A percentile compares a stretch with the other conserved stretches of the same genome.
These are phyloP conservation scores for Lineus longissimus DNA, from an alignment of 1,140 invertebrate species.

Conservation along the genomic window DNA sequence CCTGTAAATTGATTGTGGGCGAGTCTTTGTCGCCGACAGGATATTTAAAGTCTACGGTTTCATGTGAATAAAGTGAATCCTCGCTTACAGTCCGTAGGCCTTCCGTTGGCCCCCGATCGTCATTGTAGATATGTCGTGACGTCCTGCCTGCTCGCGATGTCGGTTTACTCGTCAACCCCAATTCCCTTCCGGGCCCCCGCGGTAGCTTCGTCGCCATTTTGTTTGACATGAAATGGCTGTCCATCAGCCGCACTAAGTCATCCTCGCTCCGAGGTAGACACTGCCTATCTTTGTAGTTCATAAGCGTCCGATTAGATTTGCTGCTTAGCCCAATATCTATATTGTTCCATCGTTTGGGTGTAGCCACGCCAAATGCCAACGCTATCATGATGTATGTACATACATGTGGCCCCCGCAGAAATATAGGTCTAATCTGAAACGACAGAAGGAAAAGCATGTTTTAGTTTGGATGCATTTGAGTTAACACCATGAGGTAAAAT, in stretches of 20 bases:
- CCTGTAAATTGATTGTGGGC: neutral
- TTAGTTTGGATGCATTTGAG: no score
- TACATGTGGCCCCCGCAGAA: no score
- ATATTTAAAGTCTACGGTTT: neutral
- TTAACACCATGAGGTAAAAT: no score
- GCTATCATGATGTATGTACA: no score
- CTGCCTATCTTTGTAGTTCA: neutral
- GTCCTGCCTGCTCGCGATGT: neutral
- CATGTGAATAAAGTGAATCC: neutral
- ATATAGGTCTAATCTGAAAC: no score
- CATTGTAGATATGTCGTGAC: conserved; percentile 9
- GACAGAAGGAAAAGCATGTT: no score
- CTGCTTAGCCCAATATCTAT: no score
- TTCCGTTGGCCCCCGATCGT: conserved; percentile 18
- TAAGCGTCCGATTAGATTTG: neutral
- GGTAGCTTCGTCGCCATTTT: neutral
- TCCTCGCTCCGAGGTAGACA: conserved; percentile 1
- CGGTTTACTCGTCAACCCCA: neutral
- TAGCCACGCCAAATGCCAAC: no score
- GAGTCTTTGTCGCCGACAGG: neutral
- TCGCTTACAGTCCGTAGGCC: neutral
- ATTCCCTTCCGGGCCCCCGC: neutral
- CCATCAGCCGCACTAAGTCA: neutral
- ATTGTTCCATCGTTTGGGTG: no score
- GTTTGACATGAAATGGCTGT: neutral